Percentiles rank a stretch among this genome's conserved stretches.
These are phyloP conservation scores for Artibeus jamaicensis DNA, from an alignment of 2,797 vertebrate species.

Conservation along the genomic window DNA sequence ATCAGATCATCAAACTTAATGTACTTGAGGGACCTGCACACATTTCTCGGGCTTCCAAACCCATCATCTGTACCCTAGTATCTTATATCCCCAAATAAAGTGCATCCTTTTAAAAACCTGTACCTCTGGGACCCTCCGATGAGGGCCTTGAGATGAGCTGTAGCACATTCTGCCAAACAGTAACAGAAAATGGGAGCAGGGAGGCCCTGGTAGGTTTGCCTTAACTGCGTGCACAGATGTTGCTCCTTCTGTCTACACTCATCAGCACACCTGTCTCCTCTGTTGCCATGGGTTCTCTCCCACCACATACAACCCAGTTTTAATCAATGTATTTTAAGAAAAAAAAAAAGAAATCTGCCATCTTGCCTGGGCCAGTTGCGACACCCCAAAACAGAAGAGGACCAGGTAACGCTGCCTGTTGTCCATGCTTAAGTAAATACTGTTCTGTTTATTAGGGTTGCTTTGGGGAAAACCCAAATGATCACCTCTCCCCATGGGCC, in stretches of 20 bases:
- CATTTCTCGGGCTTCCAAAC: neutral
- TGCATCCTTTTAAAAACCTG: neutral
- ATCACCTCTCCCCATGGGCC: conserved; percentile 18
- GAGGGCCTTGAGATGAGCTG: neutral
- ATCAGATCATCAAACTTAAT: neutral
- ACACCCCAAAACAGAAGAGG: neutral
- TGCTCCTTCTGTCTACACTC: neutral
- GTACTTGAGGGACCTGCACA: neutral
- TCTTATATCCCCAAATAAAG: neutral
- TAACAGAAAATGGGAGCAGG: neutral
- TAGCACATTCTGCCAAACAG: neutral
- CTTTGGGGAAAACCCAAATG: conserved; percentile 47
- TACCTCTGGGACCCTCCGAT: neutral
- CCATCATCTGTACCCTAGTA: neutral
- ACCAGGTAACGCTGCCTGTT: neutral
- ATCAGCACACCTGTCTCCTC: neutral
- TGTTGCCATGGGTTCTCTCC: neutral
- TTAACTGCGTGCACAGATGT: neutral
- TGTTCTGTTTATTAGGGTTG: neutral
- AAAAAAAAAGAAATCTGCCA: neutral
- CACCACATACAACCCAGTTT: neutral
- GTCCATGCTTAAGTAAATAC: neutral
- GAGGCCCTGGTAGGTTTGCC: neutral
- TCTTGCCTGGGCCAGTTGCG: neutral
- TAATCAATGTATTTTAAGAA: neutral